Evolutionary conservation across 1,140 invertebrate species (phyloP).

Genomic region (Diachasma alloeum): DNA sequence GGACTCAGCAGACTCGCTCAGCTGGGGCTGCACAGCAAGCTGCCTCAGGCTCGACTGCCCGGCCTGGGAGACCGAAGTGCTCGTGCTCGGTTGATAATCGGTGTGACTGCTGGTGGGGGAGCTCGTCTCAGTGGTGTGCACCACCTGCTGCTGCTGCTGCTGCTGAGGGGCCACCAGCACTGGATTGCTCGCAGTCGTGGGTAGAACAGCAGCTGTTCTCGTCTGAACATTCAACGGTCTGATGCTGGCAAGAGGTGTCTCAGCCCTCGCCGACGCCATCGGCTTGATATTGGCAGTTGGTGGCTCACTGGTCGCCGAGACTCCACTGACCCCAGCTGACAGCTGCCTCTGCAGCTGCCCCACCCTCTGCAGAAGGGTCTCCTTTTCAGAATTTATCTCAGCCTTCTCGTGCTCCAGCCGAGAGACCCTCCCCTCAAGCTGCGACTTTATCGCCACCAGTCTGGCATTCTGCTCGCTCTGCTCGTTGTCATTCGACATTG

Average conservation of each 20-base stretch:
- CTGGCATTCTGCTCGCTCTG: conserved; percentile 68
- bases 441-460: conserved; percentile 72
- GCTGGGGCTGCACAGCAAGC: conserved; percentile 56
- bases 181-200: conserved; percentile 70
- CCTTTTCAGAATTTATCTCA: conserved; percentile 73
- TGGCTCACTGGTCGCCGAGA: conserved; percentile 75
- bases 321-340: conserved; percentile 70
- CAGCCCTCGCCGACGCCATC: conserved; percentile 79
- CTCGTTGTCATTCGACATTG: conserved; percentile 41
- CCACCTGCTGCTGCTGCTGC: conserved; percentile 50
- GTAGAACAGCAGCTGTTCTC: conserved; percentile 81
- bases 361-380: conserved; percentile 76
- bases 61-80: conserved; percentile 49
- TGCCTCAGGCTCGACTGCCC: conserved; percentile 50
- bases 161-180: conserved; percentile 71
- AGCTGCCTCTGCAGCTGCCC: conserved; percentile 82
- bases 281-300: conserved; percentile 94
- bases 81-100: conserved; percentile 62
- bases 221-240: conserved; percentile 86
- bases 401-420: conserved; percentile 80
- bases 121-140: conserved; percentile 66
- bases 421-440: conserved; percentile 76
- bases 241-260: conserved; percentile 89
- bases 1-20: conserved; percentile 60
- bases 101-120: conserved; percentile 67